These are phyloP conservation scores for Drosophila lowei DNA, from an alignment of 1,140 invertebrate genomes.

Conservation along the genomic window DNA sequence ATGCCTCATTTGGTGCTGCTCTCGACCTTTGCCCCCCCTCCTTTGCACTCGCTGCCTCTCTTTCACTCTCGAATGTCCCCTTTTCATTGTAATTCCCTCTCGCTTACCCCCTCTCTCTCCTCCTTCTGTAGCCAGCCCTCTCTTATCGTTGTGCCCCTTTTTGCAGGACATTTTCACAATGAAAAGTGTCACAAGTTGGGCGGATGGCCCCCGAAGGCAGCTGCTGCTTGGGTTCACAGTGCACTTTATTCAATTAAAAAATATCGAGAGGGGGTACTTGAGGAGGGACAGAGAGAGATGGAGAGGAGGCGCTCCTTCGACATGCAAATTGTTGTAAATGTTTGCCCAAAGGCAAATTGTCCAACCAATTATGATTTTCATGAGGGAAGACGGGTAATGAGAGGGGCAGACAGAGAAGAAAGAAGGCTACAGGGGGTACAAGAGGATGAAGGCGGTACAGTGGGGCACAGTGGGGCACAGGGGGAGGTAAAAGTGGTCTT, in stretches of 20 bases:
- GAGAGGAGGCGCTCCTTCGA: conserved; percentile 9
- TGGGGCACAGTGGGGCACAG: background rate
- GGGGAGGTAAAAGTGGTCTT: conserved; percentile 4
- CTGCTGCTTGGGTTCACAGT: conserved; percentile 52
- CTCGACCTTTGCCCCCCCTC: no score
- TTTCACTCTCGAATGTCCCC: no score
- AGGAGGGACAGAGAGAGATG: background rate
- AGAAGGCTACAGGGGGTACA: background rate
- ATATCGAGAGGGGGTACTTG: conserved; percentile 35
- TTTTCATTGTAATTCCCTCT: no score
- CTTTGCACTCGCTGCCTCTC: no score
- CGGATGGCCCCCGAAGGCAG: conserved; percentile 7
- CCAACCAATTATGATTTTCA: conserved; percentile 67
- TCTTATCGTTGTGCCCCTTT: conserved; percentile 20
- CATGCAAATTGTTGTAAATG: conserved; percentile 68
- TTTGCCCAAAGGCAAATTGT: conserved; percentile 72
- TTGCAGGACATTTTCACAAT: conserved; percentile 59
- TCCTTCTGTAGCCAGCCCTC: no score
- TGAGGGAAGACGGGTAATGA: conserved; percentile 1
- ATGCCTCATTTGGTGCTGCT: conserved; percentile 30
- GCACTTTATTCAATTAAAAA: conserved; percentile 79
- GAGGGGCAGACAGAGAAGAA: background rate
- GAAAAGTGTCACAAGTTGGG: conserved; percentile 75
- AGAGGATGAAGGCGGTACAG: background rate
- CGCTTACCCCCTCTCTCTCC: no score